Conservation (phyloP, 2,888 invertebrate genomes). For the Andricus curvator region DNA sequence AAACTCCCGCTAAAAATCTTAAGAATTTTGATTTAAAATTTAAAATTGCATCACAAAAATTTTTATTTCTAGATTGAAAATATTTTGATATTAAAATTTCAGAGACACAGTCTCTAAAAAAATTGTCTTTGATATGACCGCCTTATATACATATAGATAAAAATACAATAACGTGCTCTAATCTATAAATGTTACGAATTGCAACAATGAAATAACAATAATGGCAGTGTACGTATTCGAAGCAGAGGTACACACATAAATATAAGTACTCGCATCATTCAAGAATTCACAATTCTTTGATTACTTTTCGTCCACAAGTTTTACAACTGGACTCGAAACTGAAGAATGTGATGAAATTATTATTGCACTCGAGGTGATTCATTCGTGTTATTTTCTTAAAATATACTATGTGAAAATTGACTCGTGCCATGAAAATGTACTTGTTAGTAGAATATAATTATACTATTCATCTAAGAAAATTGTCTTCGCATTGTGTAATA, state of each 20-base stretch:
- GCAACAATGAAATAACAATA: constrained; percentile 27
- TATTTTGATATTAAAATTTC: not conserved
- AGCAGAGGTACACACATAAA: constrained; percentile 37
- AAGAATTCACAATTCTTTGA: constrained; percentile 35
- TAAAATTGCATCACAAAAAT: not conserved
- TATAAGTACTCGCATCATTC: constrained; percentile 32
- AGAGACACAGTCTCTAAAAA: not conserved
- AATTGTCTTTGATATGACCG: constrained; percentile 3
- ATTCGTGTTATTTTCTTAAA: constrained; percentile 5
- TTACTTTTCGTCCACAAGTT: not conserved
- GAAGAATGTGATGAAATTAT: not conserved
- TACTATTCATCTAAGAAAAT: constrained; percentile 25
- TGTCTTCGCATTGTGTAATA: constrained; percentile 41
- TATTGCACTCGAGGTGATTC: constrained; percentile 12
- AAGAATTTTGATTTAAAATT: not conserved
- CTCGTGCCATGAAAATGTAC: constrained; percentile 19
- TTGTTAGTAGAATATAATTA: constrained; percentile 26
- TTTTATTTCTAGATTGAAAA: not conserved
- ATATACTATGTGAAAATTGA: constrained; percentile 28
- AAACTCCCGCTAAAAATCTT: not conserved
- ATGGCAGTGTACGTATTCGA: constrained; percentile 37
- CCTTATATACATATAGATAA: constrained; percentile 12
- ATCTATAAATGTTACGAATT: constrained; percentile 22
- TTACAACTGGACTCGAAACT: not conserved
- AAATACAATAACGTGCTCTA: constrained; percentile 36